Percentiles rank a stretch among this genome's conserved stretches.
These are phyloP conservation scores for Drosophila nikananu DNA, from an alignment of 1,140 invertebrate species.

Conservation along the genomic window DNA sequence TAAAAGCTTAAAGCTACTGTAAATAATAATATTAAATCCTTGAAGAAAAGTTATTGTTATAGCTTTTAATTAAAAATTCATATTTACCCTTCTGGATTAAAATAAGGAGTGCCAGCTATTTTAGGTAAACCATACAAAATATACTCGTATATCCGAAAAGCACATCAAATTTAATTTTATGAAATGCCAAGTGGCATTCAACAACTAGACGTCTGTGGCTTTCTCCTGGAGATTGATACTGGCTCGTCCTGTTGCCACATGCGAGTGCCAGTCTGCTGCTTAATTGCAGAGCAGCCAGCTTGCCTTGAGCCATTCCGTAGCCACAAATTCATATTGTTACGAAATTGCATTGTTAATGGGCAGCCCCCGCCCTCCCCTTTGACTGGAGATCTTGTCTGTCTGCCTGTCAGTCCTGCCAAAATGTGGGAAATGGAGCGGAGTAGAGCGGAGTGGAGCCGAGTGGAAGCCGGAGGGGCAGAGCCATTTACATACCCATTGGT, in stretches of 20 bases:
- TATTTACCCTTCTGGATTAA: background rate
- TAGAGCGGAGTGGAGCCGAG: background rate
- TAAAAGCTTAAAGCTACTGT: background rate
- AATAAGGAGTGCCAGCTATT: background rate
- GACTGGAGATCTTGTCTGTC: constrained; percentile 30
- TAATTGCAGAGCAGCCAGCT: constrained; percentile 61
- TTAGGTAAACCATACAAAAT: background rate
- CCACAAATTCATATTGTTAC: constrained; percentile 64
- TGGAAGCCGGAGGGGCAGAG: background rate
- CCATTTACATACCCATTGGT: constrained; percentile 68
- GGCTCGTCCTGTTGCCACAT: constrained; percentile 22
- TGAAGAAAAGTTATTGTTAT: background rate
- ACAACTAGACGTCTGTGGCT: constrained; percentile 15
- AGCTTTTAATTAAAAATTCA: background rate
- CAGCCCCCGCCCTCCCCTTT: constrained; percentile 7
- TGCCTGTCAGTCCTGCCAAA: constrained; percentile 30
- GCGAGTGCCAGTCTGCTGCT: constrained; percentile 40
- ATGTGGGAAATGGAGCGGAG: constrained; percentile 34
- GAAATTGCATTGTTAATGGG: constrained; percentile 72
- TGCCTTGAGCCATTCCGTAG: constrained; percentile 47
- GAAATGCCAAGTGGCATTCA: constrained; percentile 10
- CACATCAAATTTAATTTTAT: constrained; percentile 19
- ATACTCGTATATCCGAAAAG: constrained; percentile 2
- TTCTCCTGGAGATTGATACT: constrained; percentile 59
- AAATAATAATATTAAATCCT: background rate